Percentiles rank a stretch among this genome's conserved stretches.
phyloP scores from a whole-genome alignment of 1,140 invertebrate genomes.

The Probaryconus sp. region DNA sequence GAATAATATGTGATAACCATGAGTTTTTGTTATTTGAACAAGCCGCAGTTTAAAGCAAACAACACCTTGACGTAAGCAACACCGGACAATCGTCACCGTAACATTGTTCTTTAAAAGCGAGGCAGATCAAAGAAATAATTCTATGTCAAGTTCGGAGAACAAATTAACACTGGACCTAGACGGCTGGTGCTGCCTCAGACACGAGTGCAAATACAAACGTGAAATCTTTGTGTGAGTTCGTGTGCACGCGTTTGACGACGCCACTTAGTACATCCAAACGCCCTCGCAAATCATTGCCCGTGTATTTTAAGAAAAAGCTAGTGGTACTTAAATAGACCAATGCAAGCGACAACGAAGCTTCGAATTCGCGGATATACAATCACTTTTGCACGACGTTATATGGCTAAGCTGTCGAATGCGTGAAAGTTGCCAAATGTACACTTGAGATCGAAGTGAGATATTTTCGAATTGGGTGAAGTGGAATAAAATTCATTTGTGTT shows the following conservation, averaged over 20 bases:
- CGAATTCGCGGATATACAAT: constrained; percentile 18
- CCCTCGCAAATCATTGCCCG: constrained; percentile 57
- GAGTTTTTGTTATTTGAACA: background rate
- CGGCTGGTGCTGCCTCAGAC: constrained; percentile 29
- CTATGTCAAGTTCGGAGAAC: constrained; percentile 62
- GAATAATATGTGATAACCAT: constrained; percentile 12
- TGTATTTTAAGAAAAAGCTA: constrained; percentile 58
- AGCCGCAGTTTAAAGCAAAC: background rate
- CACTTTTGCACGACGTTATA: constrained; percentile 3
- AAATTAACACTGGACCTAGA: constrained; percentile 58
- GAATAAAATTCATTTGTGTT: too few relatives aligned
- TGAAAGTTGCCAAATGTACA: constrained; percentile 17
- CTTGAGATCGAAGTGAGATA: constrained; percentile 10
- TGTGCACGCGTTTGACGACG: constrained; percentile 37
- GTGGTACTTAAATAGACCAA: constrained; percentile 37
- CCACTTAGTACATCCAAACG: constrained; percentile 48
- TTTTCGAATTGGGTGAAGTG: constrained; percentile 18
- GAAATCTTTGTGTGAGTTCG: constrained; percentile 28
- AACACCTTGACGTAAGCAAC: constrained; percentile 8
- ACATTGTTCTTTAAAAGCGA: constrained; percentile 20
- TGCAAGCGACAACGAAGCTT: constrained; percentile 28
- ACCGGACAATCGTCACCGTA: background rate
- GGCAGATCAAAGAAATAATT: constrained; percentile 37
- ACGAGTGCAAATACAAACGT: constrained; percentile 22
- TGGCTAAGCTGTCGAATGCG: constrained; percentile 22